Base-by-base conservation (phyloP, 2,797 vertebrate genomes). In the Tauraco hartlaubi region DNA sequence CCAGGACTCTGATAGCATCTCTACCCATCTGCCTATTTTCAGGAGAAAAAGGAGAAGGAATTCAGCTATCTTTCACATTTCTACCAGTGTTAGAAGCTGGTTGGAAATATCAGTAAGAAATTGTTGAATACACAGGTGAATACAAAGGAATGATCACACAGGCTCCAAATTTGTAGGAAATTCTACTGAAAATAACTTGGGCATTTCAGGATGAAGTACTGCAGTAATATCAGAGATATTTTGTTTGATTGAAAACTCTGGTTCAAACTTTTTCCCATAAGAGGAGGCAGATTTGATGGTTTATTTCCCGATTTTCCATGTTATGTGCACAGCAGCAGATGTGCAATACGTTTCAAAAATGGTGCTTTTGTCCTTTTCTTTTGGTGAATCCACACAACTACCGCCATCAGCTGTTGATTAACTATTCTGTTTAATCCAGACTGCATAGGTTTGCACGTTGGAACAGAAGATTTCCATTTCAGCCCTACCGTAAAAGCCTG, bases 1-100 rank as follows among this genome's bases (percentile, higher is more conserved):
- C 31, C 67, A 63, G 80, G 77, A 25, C 43, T 94, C 69, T 48
- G 96, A 96, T 94, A 96, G 88, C 51, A 97, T 96, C 95, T 92
- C 80, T 92, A 79, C 63, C 33, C 88, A 78, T 95, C 83, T 90
- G 76, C 84, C 82, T 86, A 13, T 93, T 95, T 96, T 82, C 83
- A 81, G 33, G 41, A 41, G 85, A 62, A 91, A 85, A 56, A 81
- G 33, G 9, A 83, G 25, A n/a, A 94, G 33, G 55, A 76, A 67
- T 94, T 63, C 35, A 12, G 11, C 43, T 69, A 6, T 95, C 85
- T 90, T 73, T 88, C 46, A 84, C 31, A 62, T 26, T 49, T 78
- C 62, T 78, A 37, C 22, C 33, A 88, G 44, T 74, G 51, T 75
- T 94, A 75, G 48, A 92, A 94, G 19, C 37, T 64, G 13, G 11